Conservation (phyloP, 64 coral and sea anemone genomes). For the Montipora foliosa region DNA sequence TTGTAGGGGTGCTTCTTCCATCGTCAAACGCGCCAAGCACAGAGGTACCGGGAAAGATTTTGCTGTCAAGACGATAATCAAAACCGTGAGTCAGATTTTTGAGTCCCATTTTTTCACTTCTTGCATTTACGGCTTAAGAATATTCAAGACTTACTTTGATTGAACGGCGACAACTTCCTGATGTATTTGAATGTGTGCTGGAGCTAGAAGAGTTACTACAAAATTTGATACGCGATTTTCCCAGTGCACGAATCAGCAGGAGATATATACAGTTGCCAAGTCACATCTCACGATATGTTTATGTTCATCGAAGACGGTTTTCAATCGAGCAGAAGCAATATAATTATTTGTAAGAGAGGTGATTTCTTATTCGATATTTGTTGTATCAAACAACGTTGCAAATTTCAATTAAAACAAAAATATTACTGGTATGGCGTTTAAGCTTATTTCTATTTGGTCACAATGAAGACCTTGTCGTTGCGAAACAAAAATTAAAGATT, state of each 20-base stretch:
- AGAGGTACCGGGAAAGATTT: constrained; percentile 85
- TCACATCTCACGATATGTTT: not conserved
- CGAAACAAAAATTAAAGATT: not conserved
- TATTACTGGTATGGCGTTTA: not conserved
- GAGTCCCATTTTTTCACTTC: not conserved
- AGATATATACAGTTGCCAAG: constrained; percentile 14
- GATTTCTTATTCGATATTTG: not conserved
- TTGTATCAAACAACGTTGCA: not conserved
- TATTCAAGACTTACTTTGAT: not conserved
- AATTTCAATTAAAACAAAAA: not conserved
- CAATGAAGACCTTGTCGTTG: not conserved
- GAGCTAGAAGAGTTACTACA: not conserved
- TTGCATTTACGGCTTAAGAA: not conserved
- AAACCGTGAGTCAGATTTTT: constrained; percentile 73
- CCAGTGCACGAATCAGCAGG: not conserved
- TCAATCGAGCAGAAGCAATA: not conserved
- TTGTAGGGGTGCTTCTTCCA: constrained; percentile 93
- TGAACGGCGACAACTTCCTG: not conserved
- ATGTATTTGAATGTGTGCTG: not conserved
- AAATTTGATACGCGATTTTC: not conserved
- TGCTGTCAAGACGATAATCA: constrained; percentile 96
- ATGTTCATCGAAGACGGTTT: not conserved
- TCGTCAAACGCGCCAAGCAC: constrained; percentile 82
- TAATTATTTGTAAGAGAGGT: not conserved
- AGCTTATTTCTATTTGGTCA: not conserved